These are phyloP conservation scores for Chroicocephalus ridibundus DNA, from an alignment of 2,113 vertebrate genomes.

Conservation along the genomic window DNA sequence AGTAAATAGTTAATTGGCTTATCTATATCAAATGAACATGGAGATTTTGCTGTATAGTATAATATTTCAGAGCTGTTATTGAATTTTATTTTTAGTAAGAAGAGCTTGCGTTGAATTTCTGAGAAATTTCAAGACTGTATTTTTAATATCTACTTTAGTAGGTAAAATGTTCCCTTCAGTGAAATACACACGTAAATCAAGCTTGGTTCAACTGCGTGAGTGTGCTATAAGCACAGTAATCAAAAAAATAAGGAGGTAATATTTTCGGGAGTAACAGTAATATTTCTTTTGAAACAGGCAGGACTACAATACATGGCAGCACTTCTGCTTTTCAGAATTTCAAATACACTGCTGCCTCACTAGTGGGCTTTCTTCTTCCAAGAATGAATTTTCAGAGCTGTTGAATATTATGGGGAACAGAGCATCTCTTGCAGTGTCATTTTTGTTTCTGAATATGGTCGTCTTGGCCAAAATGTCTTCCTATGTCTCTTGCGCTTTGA, in stretches of 20 bases:
- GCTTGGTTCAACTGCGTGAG: not conserved
- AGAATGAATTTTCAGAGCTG: not conserved
- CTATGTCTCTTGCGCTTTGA: not conserved
- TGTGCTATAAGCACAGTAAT: not conserved
- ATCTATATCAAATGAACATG: slow-evolving; percentile 14
- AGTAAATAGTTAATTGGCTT: slow-evolving; percentile 62
- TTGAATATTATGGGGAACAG: not conserved
- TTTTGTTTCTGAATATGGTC: not conserved
- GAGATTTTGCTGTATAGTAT: not conserved
- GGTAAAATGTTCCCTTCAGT: not conserved
- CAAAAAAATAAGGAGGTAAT: not conserved
- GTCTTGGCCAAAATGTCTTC: not conserved
- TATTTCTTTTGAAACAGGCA: not conserved
- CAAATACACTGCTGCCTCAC: not conserved
- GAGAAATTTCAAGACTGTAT: not conserved
- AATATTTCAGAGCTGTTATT: not conserved
- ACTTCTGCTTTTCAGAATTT: not conserved
- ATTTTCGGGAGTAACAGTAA: not conserved
- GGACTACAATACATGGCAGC: not conserved
- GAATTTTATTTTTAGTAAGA: slow-evolving; percentile 9
- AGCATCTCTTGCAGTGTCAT: not conserved
- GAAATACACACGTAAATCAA: slow-evolving; percentile 35
- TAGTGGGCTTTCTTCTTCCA: not conserved
- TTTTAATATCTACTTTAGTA: slow-evolving; percentile 2
- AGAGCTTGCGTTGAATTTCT: slow-evolving; percentile 8